Conservation (phyloP, 1,140 invertebrate species). For the Callitettix versicolor region DNA sequence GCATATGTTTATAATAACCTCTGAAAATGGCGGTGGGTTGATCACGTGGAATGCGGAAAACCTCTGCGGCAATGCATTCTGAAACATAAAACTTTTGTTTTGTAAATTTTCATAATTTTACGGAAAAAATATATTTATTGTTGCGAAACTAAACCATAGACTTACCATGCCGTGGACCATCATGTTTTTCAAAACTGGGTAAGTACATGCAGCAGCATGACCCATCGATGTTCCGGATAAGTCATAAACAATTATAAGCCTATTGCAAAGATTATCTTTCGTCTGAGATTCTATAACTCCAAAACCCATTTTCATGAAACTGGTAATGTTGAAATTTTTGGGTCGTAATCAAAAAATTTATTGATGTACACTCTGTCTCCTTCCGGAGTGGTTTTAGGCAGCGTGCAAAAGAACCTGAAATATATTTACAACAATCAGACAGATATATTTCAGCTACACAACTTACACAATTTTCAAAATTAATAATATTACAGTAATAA, state of each 20-base stretch:
- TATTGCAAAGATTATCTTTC: constrained; percentile 1
- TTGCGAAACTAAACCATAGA: too few relatives aligned
- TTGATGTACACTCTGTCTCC: constrained; percentile 4
- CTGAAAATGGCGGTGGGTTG: constrained; percentile 7
- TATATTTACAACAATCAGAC: too few relatives aligned
- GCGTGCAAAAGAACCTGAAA: constrained; percentile 2
- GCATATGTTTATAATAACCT: not conserved
- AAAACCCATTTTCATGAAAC: not conserved
- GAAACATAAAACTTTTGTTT: not conserved
- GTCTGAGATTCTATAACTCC: constrained; percentile 5
- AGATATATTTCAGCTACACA: too few relatives aligned
- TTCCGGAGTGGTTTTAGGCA: constrained; percentile 9
- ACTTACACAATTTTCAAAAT: too few relatives aligned
- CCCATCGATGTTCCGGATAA: constrained; percentile 3
- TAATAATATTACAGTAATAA: too few relatives aligned
- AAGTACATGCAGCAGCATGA: constrained; percentile 9
- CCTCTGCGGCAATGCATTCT: constrained; percentile 6
- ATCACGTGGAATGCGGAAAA: constrained; percentile 8
- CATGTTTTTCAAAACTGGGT: constrained; percentile 8
- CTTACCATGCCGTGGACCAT: not conserved
- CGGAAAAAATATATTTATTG: too few relatives aligned
- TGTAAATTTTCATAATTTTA: too few relatives aligned
- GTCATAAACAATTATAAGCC: constrained; percentile 7
- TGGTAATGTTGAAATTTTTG: not conserved
- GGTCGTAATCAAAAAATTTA: constrained; percentile 9